Conservation (phyloP, 2,888 invertebrate genomes). For the Drosophila kuntzei region DNA sequence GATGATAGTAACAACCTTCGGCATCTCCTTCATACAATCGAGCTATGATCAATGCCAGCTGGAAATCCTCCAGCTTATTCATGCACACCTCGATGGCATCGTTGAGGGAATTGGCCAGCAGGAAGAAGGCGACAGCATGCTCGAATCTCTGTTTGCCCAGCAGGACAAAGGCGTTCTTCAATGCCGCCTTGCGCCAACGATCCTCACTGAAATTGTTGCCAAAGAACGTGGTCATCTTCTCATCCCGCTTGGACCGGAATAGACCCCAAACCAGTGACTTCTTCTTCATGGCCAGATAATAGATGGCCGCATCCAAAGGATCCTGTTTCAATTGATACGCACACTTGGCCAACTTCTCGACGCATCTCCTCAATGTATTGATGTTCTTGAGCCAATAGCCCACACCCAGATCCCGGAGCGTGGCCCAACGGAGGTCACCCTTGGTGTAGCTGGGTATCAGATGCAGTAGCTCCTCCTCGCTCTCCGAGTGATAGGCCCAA, state of each 20-base stretch:
- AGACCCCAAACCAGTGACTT: slow-evolving; percentile 98
- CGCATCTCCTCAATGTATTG: slow-evolving; percentile 91
- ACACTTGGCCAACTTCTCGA: slow-evolving; percentile 97
- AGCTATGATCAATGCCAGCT: slow-evolving; percentile 97
- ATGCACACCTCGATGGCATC: slow-evolving; percentile 96
- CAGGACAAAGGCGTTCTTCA: slow-evolving; percentile 99
- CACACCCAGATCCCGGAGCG: slow-evolving; percentile 94
- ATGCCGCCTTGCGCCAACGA: slow-evolving; percentile 98
- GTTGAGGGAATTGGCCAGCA: slow-evolving; percentile 96
- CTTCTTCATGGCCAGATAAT: slow-evolving; percentile 99
- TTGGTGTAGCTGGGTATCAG: slow-evolving; percentile 95
- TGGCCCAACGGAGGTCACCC: slow-evolving; percentile 94
- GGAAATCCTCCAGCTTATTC: slow-evolving; percentile 96
- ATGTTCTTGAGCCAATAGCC: slow-evolving; percentile 98
- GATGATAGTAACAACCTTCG: slow-evolving; percentile 88
- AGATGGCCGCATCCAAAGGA: slow-evolving; percentile 98
- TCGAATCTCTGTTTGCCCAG: slow-evolving; percentile 98
- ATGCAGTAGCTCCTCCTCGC: slow-evolving; percentile 96
- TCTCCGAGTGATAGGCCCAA: slow-evolving; percentile 99
- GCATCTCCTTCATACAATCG: slow-evolving; percentile 91
- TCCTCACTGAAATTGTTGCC: slow-evolving; percentile 96
- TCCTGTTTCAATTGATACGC: slow-evolving; percentile 96
- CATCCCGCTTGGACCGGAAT: slow-evolving; percentile 94
- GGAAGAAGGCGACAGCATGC: slow-evolving; percentile 99
- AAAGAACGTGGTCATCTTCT: slow-evolving; percentile 98